Evolutionary conservation across 2,797 vertebrate species (phyloP), one percentile per base, ranked within the genome.

Genomic region (Rhabdophis nuchalis): DNA sequence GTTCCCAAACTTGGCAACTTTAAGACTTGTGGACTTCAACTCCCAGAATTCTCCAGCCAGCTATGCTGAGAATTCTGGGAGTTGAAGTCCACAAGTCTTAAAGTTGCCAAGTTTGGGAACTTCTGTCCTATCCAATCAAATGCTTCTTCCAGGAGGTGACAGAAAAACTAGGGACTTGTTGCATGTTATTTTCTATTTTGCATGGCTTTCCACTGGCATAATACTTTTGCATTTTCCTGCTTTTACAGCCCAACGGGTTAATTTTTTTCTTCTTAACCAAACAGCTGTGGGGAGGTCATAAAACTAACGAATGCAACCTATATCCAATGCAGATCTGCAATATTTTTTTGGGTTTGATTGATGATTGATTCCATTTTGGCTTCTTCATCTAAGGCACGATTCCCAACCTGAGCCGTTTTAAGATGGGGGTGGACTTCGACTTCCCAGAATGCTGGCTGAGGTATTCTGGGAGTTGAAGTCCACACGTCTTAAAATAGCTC

Each of bases 171-270:
- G 1, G 41, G 56, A 57, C 2, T 18, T 25, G 9, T 14, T 16
- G 11, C 29, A 91, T 92, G 93, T 77, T 58, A 86, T 91, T 95
- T 95, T 96, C 95, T 90, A 54, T 20, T 95, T 53, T 95, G 92
- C 94, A 92, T 94, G 95, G 91, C 4, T 29, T 95, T 89, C 93
- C 89, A 87, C 85, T 90, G 94, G 93, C 90, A 85, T 95, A 46
- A 32, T 53, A 95, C 88, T 32, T 13, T 88, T 92, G 89, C 87
- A 18, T 91, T 58, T 88, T 52, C 68, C 56, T 86, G 36, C 5
- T 87, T 89, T 36, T 72, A 87, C 0, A 53, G 56, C 89, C 92
- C 64, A 53, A 0, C 6, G 27, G 14, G 32, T 90, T 87, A 14
- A 36, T 61, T 32, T 88, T 6, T 88, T 56, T 27, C 87, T 6